These are phyloP conservation scores for Heliconius hortense DNA, from an alignment of 2,888 invertebrate genomes.

Conservation along the genomic window DNA sequence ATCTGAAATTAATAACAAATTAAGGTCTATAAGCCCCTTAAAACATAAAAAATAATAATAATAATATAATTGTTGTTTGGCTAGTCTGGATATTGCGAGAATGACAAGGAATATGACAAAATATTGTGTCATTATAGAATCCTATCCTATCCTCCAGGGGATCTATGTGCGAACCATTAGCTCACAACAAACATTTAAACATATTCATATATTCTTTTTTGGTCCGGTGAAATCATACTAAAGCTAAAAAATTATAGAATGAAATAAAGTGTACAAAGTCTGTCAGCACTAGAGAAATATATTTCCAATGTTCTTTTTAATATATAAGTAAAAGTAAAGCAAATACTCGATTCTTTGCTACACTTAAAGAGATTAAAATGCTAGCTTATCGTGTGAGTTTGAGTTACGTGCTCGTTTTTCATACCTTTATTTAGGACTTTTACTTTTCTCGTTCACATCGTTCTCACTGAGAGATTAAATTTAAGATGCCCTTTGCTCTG, in stretches of 20 bases:
- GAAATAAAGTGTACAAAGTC: not conserved
- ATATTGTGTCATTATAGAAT: too few relatives aligned
- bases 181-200: too few relatives aligned
- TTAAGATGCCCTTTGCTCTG: slow-evolving; percentile 48
- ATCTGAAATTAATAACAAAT: too few relatives aligned
- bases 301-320: not conserved
- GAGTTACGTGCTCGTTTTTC: slow-evolving; percentile 69
- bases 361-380: slow-evolving; percentile 77
- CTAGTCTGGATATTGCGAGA: too few relatives aligned
- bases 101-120: too few relatives aligned
- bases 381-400: slow-evolving; percentile 65
- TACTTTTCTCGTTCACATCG: slow-evolving; percentile 70
- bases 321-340: slow-evolving; percentile 24
- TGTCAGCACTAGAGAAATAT: not conserved
- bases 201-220: not conserved
- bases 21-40: too few relatives aligned
- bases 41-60: too few relatives aligned
- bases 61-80: too few relatives aligned
- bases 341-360: slow-evolving; percentile 48
- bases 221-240: not conserved
- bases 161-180: too few relatives aligned
- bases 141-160: too few relatives aligned
- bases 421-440: slow-evolving; percentile 60
- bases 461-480: slow-evolving; percentile 51
- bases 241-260: not conserved